A percentile compares a stretch with the other conserved stretches of the same genome.
Evolutionary conservation across 2,113 vertebrate genomes (phyloP).

Genomic region (Pantherophis guttatus): DNA sequence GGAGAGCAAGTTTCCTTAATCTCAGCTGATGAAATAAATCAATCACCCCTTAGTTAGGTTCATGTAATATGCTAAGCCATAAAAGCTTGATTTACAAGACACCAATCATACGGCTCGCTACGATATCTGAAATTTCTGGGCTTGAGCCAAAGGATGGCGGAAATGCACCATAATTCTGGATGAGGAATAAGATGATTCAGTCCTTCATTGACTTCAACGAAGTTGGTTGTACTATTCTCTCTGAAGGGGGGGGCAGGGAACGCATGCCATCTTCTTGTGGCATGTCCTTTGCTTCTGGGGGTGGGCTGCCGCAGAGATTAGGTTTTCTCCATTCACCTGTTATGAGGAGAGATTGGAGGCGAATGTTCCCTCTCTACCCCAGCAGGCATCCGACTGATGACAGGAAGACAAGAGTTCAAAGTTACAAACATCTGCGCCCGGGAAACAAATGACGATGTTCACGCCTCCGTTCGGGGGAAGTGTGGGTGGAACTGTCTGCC

Average conservation of each 20-base stretch:
- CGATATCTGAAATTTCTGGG: not conserved
- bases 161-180: not conserved
- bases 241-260: not conserved
- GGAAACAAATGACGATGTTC: not conserved
- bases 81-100: not conserved
- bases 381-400: not conserved
- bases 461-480: not conserved
- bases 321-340: not conserved
- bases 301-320: not conserved
- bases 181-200: not conserved
- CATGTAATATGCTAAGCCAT: not conserved
- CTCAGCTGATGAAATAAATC: not conserved
- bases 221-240: not conserved
- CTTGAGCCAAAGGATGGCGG: not conserved
- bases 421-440: not conserved
- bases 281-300: not conserved
- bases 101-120: not conserved
- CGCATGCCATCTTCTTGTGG: not conserved
- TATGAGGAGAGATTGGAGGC: not conserved
- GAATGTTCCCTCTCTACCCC: not conserved
- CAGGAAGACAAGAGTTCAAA: slow-evolving; percentile 8
- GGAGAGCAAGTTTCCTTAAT: not conserved
- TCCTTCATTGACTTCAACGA: not conserved
- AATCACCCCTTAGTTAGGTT: not conserved
- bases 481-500: not conserved